Conservation (phyloP, 2,113 vertebrate species). For the Vireo altiloquus region DNA sequence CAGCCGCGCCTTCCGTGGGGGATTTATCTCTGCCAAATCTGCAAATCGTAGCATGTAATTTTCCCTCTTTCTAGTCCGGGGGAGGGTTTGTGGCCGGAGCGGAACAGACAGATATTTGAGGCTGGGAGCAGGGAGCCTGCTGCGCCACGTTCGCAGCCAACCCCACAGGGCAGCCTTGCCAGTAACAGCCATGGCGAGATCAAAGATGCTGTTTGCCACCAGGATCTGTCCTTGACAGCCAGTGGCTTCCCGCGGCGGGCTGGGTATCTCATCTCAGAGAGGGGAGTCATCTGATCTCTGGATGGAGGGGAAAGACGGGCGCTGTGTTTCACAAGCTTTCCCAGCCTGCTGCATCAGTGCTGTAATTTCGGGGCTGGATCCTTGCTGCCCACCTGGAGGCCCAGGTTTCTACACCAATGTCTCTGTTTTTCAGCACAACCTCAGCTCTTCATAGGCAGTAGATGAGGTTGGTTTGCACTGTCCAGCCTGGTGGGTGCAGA, state of each 20-base stretch:
- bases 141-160: neutral
- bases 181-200: neutral
- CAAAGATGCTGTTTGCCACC: neutral
- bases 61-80: slow-evolving; percentile 1
- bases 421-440: neutral
- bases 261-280: neutral
- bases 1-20: neutral
- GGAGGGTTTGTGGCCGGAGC: neutral
- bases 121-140: slow-evolving; percentile 18
- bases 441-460: neutral
- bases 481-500: neutral
- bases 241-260: neutral
- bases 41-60: slow-evolving; percentile 22
- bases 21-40: neutral
- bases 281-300: neutral
- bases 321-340: neutral
- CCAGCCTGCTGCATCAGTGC: neutral
- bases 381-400: neutral
- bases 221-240: neutral
- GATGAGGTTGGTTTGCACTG: neutral
- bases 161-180: neutral
- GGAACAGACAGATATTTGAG: slow-evolving; percentile 40
- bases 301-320: neutral
- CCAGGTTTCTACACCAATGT: neutral
- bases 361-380: accelerated